Percentiles rank a stretch among this genome's conserved stretches.
Conservation (phyloP, 1,140 invertebrate species). For the Hyles vespertilio region DNA sequence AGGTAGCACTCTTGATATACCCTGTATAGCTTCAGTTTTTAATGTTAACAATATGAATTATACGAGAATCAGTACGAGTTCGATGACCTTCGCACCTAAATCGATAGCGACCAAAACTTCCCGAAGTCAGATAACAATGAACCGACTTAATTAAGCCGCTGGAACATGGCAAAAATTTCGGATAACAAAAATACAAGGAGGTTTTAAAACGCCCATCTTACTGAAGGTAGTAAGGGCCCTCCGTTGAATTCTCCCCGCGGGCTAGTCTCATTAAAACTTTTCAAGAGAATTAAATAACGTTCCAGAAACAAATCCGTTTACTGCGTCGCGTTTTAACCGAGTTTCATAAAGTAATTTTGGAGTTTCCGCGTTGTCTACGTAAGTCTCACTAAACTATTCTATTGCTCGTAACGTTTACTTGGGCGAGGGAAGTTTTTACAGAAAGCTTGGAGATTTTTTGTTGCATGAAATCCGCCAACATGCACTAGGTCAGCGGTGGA, state of each 20-base stretch:
- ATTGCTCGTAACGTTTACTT: too few species aligned
- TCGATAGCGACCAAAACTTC: too few species aligned
- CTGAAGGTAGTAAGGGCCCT: not conserved
- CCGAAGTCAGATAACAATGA: not conserved
- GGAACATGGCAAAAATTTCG: not conserved
- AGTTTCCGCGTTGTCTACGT: not conserved
- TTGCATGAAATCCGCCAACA: too few species aligned
- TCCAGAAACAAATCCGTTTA: constrained; percentile 24
- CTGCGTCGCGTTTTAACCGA: not conserved
- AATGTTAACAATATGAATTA: too few species aligned
- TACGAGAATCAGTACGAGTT: too few species aligned
- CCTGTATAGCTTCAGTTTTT: too few species aligned
- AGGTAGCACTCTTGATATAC: too few species aligned
- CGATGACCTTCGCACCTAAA: too few species aligned
- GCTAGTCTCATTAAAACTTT: constrained; percentile 32
- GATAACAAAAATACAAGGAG: not conserved
- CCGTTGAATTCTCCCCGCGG: not conserved
- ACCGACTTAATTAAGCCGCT: not conserved
- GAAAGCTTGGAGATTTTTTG: too few species aligned
- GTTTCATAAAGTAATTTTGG: constrained; percentile 6
- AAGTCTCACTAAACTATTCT: too few species aligned
- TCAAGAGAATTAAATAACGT: constrained; percentile 26
- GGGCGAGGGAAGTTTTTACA: too few species aligned
- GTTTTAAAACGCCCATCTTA: not conserved
- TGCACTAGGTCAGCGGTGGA: too few species aligned